Base-by-base conservation (phyloP, 2,797 vertebrate genomes). In the Lindbergichthys nudifrons region DNA sequence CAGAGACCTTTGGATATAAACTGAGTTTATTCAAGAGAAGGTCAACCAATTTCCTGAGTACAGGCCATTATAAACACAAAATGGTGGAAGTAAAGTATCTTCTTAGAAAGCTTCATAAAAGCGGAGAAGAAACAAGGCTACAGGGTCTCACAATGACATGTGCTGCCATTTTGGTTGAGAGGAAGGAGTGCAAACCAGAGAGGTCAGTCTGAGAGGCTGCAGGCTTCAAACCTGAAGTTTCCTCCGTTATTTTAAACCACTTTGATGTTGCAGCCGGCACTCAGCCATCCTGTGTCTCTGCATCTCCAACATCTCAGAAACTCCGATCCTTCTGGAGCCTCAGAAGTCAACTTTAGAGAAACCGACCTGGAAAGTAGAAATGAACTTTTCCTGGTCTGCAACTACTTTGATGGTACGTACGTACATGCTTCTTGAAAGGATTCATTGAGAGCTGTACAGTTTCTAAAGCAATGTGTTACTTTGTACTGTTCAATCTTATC, bases 181-280 rank as follows among this genome's bases (percentile, higher is more conserved):
- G 10, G 46, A 74, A 58, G n/a, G 46, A 67, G 77, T 63, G 57
- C 63, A 78, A 71, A 75, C 36, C 62, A 59, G 47, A 46, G 56
- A 77, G 36, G 53, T 65, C 32, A 73, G 68, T 57, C 73, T 70
- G 50, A 72, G 66, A 80, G 67, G 50, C 74, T 70, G 32, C 65
- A 73, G 64, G 77, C 75, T 87, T 77, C 39, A 77, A 80, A 76
- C 75, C 65, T 53, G 11, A 60, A 57, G 26, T 79, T 75, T 83
- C 72, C 69, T 65, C 30, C 26, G 56, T 61, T 78, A 73, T 81
- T 85, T 79, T 66, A 70, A n/a, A 14, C 73, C 56, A 52, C 68
- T 60, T 80, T 84, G 76, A 65, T 80, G 73, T 77, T 83, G 30
- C 52, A 73, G 46, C n/a, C 58, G 21, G 32, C 10, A 3, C 43